Conservation (phyloP, 2,113 vertebrate species). For the Dendropsophus ebraccatus region DNA sequence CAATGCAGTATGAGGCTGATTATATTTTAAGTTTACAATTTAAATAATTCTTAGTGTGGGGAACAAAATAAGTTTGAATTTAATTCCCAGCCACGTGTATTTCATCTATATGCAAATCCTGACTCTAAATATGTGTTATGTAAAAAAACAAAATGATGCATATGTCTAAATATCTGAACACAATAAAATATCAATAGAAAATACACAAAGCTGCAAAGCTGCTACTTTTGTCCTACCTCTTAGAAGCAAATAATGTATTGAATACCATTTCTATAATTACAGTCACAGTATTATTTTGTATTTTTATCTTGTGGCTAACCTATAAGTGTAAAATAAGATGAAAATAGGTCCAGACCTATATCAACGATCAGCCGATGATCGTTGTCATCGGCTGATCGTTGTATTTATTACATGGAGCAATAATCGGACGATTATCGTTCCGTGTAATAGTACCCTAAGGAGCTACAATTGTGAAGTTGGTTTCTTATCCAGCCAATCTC, state of each 20-base stretch:
- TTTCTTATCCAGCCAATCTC: no score
- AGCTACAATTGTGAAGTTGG: no score
- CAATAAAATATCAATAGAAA: slow-evolving; percentile 2
- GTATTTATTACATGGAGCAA: no score
- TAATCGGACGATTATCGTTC: no score
- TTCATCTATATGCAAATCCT: slow-evolving; percentile 17
- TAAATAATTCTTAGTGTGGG: not conserved
- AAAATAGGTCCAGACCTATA: no score
- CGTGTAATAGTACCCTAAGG: no score
- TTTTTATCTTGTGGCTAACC: not conserved
- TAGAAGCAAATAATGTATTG: not conserved
- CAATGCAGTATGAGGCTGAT: not conserved
- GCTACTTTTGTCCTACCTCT: not conserved
- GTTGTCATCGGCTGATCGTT: no score
- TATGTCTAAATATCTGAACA: slow-evolving; percentile 4
- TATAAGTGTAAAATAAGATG: no score
- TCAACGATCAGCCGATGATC: no score
- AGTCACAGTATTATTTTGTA: not conserved
- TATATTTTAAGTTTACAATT: not conserved
- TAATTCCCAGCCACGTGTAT: not conserved
- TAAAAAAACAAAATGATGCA: not conserved
- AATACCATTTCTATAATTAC: not conserved
- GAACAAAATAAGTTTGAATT: not conserved
- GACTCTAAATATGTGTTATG: not conserved
- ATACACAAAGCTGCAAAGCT: not conserved